Percentiles rank a stretch among this genome's conserved stretches.
These are phyloP conservation scores for Orchesellides sinensis DNA, from an alignment of 2,888 invertebrate genomes.

Conservation along the genomic window DNA sequence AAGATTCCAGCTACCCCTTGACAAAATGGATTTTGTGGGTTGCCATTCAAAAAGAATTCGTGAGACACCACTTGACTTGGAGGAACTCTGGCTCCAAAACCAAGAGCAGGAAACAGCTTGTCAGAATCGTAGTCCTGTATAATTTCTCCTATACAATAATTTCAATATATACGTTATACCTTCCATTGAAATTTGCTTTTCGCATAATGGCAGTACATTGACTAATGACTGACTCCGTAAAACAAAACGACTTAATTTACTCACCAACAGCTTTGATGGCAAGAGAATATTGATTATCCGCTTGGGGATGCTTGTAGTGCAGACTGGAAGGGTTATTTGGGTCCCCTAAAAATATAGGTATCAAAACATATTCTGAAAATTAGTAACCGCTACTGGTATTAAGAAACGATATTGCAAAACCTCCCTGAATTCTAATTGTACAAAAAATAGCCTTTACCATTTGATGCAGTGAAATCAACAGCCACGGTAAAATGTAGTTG, in stretches of 20 bases:
- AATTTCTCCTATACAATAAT: slow-evolving; percentile 76
- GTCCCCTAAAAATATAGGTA: slow-evolving; percentile 69
- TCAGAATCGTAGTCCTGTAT: slow-evolving; percentile 77
- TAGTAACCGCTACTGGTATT: neutral
- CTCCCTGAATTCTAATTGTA: too few species aligned
- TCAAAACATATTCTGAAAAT: neutral
- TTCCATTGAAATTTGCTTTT: neutral
- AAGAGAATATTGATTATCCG: slow-evolving; percentile 78
- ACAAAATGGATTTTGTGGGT: slow-evolving; percentile 78
- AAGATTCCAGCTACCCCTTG: slow-evolving; percentile 77
- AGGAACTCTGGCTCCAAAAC: slow-evolving; percentile 79
- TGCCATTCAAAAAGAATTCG: slow-evolving; percentile 78
- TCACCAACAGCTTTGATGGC: slow-evolving; percentile 78
- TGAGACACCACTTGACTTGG: slow-evolving; percentile 78
- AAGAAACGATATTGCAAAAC: too few species aligned
- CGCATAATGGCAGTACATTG: neutral
- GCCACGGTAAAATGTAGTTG: slow-evolving; percentile 76
- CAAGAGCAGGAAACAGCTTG: slow-evolving; percentile 73
- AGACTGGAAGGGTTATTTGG: slow-evolving; percentile 75
- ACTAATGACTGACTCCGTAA: too few species aligned
- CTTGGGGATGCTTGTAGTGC: slow-evolving; percentile 77
- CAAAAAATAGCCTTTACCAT: slow-evolving; percentile 68
- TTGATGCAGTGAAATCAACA: slow-evolving; percentile 76
- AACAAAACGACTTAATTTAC: slow-evolving; percentile 57
- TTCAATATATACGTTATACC: neutral